Base-by-base conservation (phyloP, 1,140 invertebrate species). In the Contarinia nasturtii region DNA sequence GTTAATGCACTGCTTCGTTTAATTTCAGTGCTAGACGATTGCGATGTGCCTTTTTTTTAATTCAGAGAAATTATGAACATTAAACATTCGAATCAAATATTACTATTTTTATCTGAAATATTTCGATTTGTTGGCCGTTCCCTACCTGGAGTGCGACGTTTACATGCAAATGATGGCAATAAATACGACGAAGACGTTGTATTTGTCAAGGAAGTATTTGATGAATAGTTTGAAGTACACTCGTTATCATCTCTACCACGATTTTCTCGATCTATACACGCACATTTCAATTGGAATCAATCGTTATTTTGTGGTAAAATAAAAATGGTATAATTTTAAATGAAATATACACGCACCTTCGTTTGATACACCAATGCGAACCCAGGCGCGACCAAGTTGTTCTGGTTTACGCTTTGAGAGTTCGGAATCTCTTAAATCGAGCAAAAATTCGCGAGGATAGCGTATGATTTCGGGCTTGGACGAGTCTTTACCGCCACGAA, bases 91-190 rank as follows among this genome's bases (percentile, higher is more conserved):
- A n/a, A n/a, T n/a, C n/a, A n/a, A n/a, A n/a, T n/a, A n/a, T n/a
- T n/a, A n/a, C n/a, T n/a, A n/a, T n/a, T n/a, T n/a, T n/a, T n/a
- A n/a, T n/a, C n/a, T n/a, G n/a, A n/a, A n/a, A n/a, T n/a, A n/a
- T n/a, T n/a, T n/a, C n/a, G n/a, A n/a, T n/a, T n/a, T n/a, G n/a
- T 38, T 18, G 40, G 34, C 8, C 45, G 44, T 36, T 42, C 38
- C 27, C 47, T 20, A 33, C 47, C 40, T 1, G 50, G 49, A 15
- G 57, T 53, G 4, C 58, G 55, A 8, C 54, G 51, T 36, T 63
- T 63, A 0, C 52, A 57, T 18, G 41, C 41, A 56, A 63, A 63
- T 10, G 59, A 59, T 20, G 61, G 61, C 61, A 63, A 61, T 49
- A 63, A 55, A 53, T 63, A 57, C 1, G 61, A 54, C n/a, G 59